Evolutionary conservation across 1,140 invertebrate species (phyloP).

Genomic region (Saccostrea cuccullata): DNA sequence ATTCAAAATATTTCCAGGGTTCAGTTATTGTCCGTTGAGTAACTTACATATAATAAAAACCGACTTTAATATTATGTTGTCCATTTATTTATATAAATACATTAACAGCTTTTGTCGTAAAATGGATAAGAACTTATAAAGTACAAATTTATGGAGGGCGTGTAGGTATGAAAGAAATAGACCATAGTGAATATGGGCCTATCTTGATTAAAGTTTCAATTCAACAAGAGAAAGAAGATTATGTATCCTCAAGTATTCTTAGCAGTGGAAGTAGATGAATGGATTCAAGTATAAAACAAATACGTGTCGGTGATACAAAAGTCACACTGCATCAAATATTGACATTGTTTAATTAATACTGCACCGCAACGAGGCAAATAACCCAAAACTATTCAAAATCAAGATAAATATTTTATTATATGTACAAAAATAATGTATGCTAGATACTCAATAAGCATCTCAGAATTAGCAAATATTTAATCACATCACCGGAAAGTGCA

Average conservation of each 20-base stretch:
- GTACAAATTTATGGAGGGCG: conserved; percentile 2
- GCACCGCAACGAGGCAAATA: background rate
- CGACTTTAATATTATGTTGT: too few species aligned
- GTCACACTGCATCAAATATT: background rate
- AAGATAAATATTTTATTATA: too few species aligned
- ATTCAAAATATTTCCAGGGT: too few species aligned
- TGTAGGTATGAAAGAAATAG: background rate
- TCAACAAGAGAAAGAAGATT: background rate
- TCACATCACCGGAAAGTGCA: background rate
- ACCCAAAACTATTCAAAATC: too few species aligned
- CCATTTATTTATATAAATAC: background rate
- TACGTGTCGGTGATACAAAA: background rate
- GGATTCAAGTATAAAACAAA: background rate
- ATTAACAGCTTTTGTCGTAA: background rate
- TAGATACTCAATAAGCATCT: conserved; percentile 2
- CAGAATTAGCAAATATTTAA: conserved; percentile 29
- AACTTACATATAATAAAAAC: too few species aligned
- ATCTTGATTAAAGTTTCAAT: background rate
- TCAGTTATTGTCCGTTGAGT: too few species aligned
- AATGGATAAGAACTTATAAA: background rate
- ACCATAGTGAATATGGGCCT: background rate
- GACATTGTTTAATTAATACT: conserved; percentile 20
- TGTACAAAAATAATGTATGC: background rate
- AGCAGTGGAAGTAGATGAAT: background rate
- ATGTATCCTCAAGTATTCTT: background rate